Evolutionary conservation across 2,888 invertebrate species (phyloP).

Genomic region (Chromoteleia sp.): DNA sequence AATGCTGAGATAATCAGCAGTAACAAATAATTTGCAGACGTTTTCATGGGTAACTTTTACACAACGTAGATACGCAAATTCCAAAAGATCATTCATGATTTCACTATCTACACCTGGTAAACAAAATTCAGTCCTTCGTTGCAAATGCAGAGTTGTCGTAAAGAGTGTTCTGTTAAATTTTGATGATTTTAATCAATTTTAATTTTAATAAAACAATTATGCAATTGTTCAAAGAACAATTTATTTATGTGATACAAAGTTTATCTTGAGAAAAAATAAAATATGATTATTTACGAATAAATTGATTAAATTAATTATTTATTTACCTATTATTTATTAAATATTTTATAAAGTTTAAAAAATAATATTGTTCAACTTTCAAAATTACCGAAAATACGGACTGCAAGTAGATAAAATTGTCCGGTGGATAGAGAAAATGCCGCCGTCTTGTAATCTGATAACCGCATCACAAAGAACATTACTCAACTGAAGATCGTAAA

Average conservation of each 20-base stretch:
- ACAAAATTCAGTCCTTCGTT: conserved; percentile 89
- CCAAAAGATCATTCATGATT: conserved; percentile 91
- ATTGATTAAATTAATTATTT: neutral
- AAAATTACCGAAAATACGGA: conserved; percentile 94
- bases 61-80: conserved; percentile 93
- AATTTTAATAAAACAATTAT: no score
- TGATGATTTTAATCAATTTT: no score
- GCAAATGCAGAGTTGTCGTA: conserved; percentile 91
- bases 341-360: neutral
- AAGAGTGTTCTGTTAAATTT: conserved; percentile 89
- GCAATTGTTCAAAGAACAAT: no score
- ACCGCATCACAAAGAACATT: conserved; percentile 95
- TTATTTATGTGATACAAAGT: no score
- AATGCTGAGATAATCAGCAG: conserved; percentile 95
- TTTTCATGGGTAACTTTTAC: conserved; percentile 91
- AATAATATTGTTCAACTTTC: neutral
- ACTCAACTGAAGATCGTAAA: conserved; percentile 93
- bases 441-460: conserved; percentile 92
- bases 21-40: conserved; percentile 92
- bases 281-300: neutral
- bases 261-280: no score
- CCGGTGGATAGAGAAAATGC: conserved; percentile 93
- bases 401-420: conserved; percentile 95
- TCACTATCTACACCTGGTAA: conserved; percentile 92
- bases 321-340: neutral